phyloP scores from a whole-genome alignment of 2,888 invertebrate genomes.

The Orthosia incerta region DNA sequence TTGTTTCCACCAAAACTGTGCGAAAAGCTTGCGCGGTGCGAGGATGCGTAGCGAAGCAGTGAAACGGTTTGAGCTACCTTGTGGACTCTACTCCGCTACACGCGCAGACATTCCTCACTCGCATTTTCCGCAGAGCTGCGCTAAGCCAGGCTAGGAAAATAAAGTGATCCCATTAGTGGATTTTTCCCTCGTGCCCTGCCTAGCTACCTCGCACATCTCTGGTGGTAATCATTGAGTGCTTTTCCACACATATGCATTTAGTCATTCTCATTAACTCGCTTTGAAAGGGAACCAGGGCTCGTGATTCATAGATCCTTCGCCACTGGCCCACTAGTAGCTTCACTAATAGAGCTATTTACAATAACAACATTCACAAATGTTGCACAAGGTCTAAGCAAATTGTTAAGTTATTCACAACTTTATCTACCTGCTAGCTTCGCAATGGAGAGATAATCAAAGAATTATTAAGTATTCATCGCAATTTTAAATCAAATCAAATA shows the following conservation, averaged over 20 bases:
- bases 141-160: not conserved
- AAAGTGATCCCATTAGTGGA: not conserved
- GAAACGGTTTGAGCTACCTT: not conserved
- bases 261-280: not conserved
- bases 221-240: too few relatives aligned
- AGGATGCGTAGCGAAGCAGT: not conserved
- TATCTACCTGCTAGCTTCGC: not conserved
- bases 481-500: too few relatives aligned
- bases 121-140: not conserved
- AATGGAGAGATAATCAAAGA: not conserved
- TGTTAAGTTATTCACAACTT: constrained; percentile 7
- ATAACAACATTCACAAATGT: constrained; percentile 44
- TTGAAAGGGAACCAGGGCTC: constrained; percentile 1
- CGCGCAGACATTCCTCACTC: not conserved
- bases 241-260: too few relatives aligned
- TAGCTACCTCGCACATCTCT: not conserved
- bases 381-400: constrained; percentile 32
- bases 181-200: too few relatives aligned
- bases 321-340: constrained; percentile 18
- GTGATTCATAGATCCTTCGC: constrained; percentile 24
- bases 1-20: not conserved
- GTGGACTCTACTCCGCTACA: not conserved
- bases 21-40: not conserved
- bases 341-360: constrained; percentile 44
- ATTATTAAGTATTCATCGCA: too few relatives aligned